Evolutionary conservation across 1,140 invertebrate species (phyloP), one percentile per base, ranked within the genome.

Genomic region (Calephelis nemesis): DNA sequence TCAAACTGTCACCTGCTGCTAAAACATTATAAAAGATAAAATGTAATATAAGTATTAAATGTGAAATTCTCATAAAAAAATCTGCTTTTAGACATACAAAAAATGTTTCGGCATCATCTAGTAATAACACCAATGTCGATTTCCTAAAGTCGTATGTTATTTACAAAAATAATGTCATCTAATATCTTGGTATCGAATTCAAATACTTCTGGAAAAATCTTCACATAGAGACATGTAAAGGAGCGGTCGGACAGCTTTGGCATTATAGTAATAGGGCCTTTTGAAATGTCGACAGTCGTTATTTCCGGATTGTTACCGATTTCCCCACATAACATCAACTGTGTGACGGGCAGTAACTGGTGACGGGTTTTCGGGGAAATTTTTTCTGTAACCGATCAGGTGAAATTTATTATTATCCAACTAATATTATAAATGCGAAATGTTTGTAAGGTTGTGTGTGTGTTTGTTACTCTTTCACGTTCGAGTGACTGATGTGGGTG

Each of bases 291-390:
- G 54, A 39, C 54, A 58, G 19, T 58, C 30, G 54, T 58, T 58
- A 58, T 58, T 58, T 58, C 54, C 54, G 54, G 54, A 58, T 58
- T 58, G 54, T 58, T 58, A 58, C 52, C 52, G 52, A 58, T 58
- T 58, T 58, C 52, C 19, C 52, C 19, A 58, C 52, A 58, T 39
- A 58, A 58, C 52, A 30, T 39, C 52, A 30, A 11, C 52, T 58
- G 7, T 58, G 52, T 58, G 52, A 58, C 52, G 52, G 30, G 11
- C 52, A 30, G 5, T 30, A 30, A 58, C 52, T 58, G 10, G 52
- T 58, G 3, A 58, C 30, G 12, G 30, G 54, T 58, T 58, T 58
- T 58, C 30, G 52, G 19, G 52, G 52, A 58, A 9, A 45, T 7
- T 45, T 45, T 30, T 10, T 15, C 19, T 30, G 9, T 30, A 58